Conservation (phyloP, 2,888 invertebrate species). For the Eumerus sabulonum region DNA sequence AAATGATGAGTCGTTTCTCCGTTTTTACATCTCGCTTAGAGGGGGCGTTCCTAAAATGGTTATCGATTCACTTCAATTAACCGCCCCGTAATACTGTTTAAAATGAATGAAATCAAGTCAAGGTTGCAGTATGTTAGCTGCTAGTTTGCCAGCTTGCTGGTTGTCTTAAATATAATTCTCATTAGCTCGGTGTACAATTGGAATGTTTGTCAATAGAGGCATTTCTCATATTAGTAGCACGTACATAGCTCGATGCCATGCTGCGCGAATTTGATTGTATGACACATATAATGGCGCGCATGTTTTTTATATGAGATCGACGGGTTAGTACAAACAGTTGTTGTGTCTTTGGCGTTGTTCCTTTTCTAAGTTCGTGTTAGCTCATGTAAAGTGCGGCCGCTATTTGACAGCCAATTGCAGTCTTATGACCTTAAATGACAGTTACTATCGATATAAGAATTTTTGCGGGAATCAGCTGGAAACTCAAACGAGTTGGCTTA, state of each 20-base stretch:
- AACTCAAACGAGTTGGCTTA: too few relatives aligned
- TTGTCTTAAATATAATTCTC: constrained; percentile 15
- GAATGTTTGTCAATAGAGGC: constrained; percentile 34
- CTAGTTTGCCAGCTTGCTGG: too few relatives aligned
- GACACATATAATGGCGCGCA: constrained; percentile 44
- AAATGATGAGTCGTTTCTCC: too few relatives aligned
- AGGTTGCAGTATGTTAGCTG: too few relatives aligned
- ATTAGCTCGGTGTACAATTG: constrained; percentile 4
- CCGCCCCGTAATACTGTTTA: too few relatives aligned
- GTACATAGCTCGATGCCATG: constrained; percentile 9
- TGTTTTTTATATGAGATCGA: constrained; percentile 22
- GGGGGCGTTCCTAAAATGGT: too few relatives aligned
- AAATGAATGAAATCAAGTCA: too few relatives aligned
- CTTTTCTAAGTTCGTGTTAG: constrained; percentile 23
- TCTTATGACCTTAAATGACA: constrained; percentile 18
- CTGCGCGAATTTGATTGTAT: constrained; percentile 50
- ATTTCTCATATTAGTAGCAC: constrained; percentile 12
- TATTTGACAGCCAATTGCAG: constrained; percentile 50
- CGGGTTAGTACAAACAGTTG: constrained; percentile 33
- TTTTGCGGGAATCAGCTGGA: too few relatives aligned
- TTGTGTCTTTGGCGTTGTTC: constrained; percentile 9
- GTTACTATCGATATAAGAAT: neutral
- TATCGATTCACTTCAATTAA: too few relatives aligned
- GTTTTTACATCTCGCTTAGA: too few relatives aligned
- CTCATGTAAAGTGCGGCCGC: constrained; percentile 58